phyloP scores from a whole-genome alignment of 2,888 invertebrate genomes.

The Bimastos eiseni region DNA sequence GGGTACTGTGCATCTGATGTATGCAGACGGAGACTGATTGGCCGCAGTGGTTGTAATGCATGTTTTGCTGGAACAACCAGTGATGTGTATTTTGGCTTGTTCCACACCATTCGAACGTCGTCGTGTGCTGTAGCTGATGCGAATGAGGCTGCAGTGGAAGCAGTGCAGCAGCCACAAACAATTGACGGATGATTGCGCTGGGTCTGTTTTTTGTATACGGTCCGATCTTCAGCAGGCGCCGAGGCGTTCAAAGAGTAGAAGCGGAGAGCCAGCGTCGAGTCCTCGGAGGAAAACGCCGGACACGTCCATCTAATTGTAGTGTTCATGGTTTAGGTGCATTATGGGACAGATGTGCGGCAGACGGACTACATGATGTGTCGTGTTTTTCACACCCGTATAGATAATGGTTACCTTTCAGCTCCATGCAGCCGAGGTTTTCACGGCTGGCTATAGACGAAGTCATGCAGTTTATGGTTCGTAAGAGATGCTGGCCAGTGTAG shows the following conservation, averaged over 20 bases:
- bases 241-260: neutral
- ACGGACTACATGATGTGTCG: neutral
- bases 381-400: constrained; percentile 16
- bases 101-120: constrained; percentile 4
- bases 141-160: neutral
- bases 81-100: neutral
- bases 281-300: neutral
- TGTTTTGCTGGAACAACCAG: neutral
- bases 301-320: constrained; percentile 16
- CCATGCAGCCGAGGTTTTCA: neutral
- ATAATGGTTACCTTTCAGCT: neutral
- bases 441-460: neutral
- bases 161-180: neutral
- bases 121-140: neutral
- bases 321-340: constrained; percentile 20
- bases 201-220: neutral
- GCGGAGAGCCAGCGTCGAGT: neutral
- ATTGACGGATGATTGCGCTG: constrained; percentile 6
- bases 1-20: neutral
- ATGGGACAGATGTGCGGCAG: constrained; percentile 15
- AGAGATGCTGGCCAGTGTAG: neutral
- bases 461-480: neutral
- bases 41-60: neutral
- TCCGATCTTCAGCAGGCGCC: neutral
- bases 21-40: neutral